A percentile compares a stretch with the other conserved stretches of the same genome.
phyloP scores from a whole-genome alignment of 1,140 invertebrate genomes.

The Aethina tumida region DNA sequence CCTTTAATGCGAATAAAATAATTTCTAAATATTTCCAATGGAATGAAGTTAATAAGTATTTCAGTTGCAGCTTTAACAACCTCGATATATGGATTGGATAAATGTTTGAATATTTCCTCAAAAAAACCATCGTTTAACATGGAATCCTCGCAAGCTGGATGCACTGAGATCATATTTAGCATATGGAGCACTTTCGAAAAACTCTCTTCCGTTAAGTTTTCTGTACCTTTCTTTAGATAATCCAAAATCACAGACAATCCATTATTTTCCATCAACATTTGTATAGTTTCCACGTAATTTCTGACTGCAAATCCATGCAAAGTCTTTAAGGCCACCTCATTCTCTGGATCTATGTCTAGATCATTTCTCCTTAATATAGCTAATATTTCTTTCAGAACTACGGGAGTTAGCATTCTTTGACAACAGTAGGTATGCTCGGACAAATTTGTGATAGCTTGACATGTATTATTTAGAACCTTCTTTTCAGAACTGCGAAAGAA shows the following conservation, averaged over 20 bases:
- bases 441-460: constrained; percentile 21
- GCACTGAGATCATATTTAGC: constrained; percentile 15
- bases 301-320: constrained; percentile 17
- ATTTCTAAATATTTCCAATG: constrained; percentile 15
- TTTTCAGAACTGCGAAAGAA: constrained; percentile 21
- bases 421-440: constrained; percentile 25
- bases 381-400: constrained; percentile 18
- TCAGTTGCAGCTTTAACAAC: constrained; percentile 16
- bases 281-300: constrained; percentile 13
- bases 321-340: constrained; percentile 22
- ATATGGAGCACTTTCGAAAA: constrained; percentile 20
- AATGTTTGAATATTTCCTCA: constrained; percentile 14
- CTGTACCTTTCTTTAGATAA: constrained; percentile 14
- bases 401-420: constrained; percentile 23
- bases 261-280: constrained; percentile 13
- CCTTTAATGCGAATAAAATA: constrained; percentile 21
- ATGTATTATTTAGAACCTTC: constrained; percentile 20
- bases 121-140: constrained; percentile 15
- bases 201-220: constrained; percentile 10
- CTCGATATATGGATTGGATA: constrained; percentile 8
- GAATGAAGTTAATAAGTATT: constrained; percentile 16
- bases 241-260: constrained; percentile 18
- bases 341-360: constrained; percentile 17
- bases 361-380: constrained; percentile 15
- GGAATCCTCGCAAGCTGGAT: constrained; percentile 15